phyloP scores from a whole-genome alignment of 2,113 vertebrate species.

The Chloebia gouldiae region DNA sequence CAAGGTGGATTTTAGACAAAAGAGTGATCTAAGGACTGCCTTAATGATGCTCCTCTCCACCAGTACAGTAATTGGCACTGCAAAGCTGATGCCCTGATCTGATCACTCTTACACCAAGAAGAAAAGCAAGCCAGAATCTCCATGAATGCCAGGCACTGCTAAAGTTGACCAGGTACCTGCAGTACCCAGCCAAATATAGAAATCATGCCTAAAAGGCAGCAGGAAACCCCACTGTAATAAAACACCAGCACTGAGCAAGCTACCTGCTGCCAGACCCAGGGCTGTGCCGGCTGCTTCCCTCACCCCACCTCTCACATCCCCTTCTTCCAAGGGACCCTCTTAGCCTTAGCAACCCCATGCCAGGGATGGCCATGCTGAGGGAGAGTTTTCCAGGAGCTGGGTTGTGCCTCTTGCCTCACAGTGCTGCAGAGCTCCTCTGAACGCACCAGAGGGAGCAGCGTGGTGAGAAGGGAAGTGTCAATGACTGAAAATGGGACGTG shows the following conservation, averaged over 20 bases:
- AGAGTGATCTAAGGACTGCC: background rate
- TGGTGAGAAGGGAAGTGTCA: background rate
- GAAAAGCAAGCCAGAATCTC: background rate
- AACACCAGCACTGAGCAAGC: background rate
- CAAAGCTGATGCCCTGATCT: background rate
- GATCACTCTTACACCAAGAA: background rate
- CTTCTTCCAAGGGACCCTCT: background rate
- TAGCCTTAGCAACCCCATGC: accelerated
- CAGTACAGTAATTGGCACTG: background rate
- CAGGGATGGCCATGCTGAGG: background rate
- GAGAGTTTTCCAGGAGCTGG: background rate
- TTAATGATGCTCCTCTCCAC: background rate
- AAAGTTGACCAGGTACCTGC: background rate
- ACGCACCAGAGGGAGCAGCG: accelerated
- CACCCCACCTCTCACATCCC: background rate
- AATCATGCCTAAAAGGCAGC: background rate
- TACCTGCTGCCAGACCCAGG: background rate
- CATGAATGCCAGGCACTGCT: background rate
- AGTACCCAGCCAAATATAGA: background rate
- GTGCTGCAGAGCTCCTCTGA: accelerated
- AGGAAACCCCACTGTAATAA: background rate
- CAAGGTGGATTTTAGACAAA: background rate
- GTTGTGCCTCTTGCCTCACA: background rate
- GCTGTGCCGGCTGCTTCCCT: background rate
- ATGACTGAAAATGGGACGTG: background rate